These are phyloP conservation scores for fruit fly (Drosophila melanogaster) DNA, from an alignment of 1,140 invertebrate species.

Conservation along the genomic window Release_6_plus_ISO1_MT NT_033779.5:8936001-8936500, in stretches of 20 bases:
- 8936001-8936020: constrained; percentile 7
- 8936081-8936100: constrained; percentile 8
- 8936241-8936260: background rate
- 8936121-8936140: background rate
- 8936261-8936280: background rate
- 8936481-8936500: too few species aligned
- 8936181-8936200: constrained; percentile 34
- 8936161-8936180: constrained; percentile 3
- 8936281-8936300: background rate
- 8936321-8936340: background rate
- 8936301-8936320: background rate
- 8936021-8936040: constrained; percentile 24
- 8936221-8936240: constrained; percentile 22
- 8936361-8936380: too few species aligned
- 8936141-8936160: constrained; percentile 4
- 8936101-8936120: background rate
- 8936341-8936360: too few species aligned
- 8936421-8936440: too few species aligned
- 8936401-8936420: too few species aligned
- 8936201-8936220: background rate
- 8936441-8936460: too few species aligned
- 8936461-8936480: too few species aligned
- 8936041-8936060: constrained; percentile 3
- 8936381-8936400: too few species aligned
- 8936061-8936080: constrained; percentile 8